A percentile compares a stretch with the other conserved stretches of the same genome.
Evolutionary conservation across 2,888 invertebrate genomes (phyloP).

Genomic region (Drosophila mercatorum): DNA sequence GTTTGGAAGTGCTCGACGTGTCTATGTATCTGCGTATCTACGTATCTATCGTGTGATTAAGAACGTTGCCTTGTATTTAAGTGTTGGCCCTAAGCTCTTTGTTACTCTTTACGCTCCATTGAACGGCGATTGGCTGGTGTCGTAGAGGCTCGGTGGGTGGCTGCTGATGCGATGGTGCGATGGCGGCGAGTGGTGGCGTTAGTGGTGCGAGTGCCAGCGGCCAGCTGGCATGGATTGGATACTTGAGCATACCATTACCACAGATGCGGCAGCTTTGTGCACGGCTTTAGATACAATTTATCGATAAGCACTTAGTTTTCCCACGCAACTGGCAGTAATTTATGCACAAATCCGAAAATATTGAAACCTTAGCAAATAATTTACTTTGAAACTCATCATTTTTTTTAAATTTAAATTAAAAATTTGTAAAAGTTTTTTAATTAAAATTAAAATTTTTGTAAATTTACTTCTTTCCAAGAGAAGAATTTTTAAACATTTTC

Average conservation of each 20-base stretch:
- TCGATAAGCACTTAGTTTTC: slow-evolving; percentile 42
- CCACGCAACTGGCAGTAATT: slow-evolving; percentile 17
- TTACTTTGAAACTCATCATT: no score
- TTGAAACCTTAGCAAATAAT: neutral
- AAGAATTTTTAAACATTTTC: no score
- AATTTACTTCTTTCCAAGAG: no score
- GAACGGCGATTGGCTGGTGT: slow-evolving; percentile 46
- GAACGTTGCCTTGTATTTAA: slow-evolving; percentile 72
- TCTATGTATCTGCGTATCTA: slow-evolving; percentile 38
- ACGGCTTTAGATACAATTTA: slow-evolving; percentile 46
- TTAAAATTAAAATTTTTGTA: no score
- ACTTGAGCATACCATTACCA: slow-evolving; percentile 59
- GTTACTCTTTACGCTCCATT: slow-evolving; percentile 64
- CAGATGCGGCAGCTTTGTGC: slow-evolving; percentile 34
- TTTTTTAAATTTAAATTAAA: no score
- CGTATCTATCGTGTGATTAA: slow-evolving; percentile 69
- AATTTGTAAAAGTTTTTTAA: no score
- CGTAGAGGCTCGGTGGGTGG: neutral
- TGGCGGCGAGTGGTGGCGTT: neutral
- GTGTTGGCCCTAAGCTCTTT: slow-evolving; percentile 66
- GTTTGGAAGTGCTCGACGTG: slow-evolving; percentile 30
- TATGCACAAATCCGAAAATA: slow-evolving; percentile 16
- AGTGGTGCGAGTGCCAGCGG: slow-evolving; percentile 13
- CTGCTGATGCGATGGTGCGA: no score
- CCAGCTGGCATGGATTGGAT: slow-evolving; percentile 31